A percentile compares a stretch with the other conserved stretches of the same genome.
phyloP scores from a whole-genome alignment of 2,888 invertebrate species.

The Melanostoma mellinum region DNA sequence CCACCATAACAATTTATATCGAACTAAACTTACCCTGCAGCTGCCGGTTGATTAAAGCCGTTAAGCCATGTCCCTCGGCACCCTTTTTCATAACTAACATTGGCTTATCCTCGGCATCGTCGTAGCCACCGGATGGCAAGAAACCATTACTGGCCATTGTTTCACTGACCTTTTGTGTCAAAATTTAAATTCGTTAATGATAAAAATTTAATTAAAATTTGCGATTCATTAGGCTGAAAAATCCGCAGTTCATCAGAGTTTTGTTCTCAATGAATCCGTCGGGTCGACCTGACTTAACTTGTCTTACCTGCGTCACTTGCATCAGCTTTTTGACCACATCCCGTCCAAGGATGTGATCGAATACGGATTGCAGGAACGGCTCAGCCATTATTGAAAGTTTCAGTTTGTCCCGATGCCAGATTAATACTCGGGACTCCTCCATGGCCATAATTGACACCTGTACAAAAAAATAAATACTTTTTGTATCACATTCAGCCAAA shows the following conservation, averaged over 20 bases:
- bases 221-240: neutral
- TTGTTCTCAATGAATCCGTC: neutral
- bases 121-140: constrained; percentile 86
- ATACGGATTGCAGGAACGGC: constrained; percentile 91
- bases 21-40: constrained; percentile 86
- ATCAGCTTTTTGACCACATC: constrained; percentile 94
- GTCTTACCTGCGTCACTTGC: constrained; percentile 86
- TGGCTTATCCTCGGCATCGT: constrained; percentile 89
- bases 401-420: constrained; percentile 93
- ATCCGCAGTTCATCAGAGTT: neutral
- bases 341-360: constrained; percentile 92
- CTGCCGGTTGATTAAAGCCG: constrained; percentile 89
- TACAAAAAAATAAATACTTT: constrained; percentile 67
- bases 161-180: constrained; percentile 86
- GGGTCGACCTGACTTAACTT: neutral
- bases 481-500: neutral
- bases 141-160: constrained; percentile 90
- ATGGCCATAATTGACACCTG: constrained; percentile 94
- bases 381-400: constrained; percentile 92
- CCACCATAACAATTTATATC: constrained; percentile 49
- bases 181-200: constrained; percentile 1
- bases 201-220: constrained; percentile 46
- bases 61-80: constrained; percentile 88
- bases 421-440: constrained; percentile 91
- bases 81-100: constrained; percentile 89